Base-by-base conservation (phyloP, 1,140 invertebrate species). In the Lasioglossum baleicum region DNA sequence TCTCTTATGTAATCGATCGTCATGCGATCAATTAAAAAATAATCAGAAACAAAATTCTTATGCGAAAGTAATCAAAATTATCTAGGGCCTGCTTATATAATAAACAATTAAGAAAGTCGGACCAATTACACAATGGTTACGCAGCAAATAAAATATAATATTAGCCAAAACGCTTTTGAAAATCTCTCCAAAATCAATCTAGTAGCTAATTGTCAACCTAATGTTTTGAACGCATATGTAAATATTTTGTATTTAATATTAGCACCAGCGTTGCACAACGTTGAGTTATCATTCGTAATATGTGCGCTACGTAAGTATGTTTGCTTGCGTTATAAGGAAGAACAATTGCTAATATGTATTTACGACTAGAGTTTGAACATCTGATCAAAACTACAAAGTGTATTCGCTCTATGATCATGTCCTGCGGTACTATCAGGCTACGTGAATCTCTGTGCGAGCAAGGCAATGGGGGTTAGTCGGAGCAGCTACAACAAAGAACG, bases 381-480 rank as follows among this genome's bases (percentile, higher is more conserved):
- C 13, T 8, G 5, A 1, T 15, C 10, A 40, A 26, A 35, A 4
- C 0, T 53, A 53, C 51, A 53, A 53, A 53, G 51, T 53, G 0
- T 17, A 17, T 53, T 53, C 13, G 17, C 51, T 20, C 3, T 17
- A 3, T 20, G 15, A 53, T 15, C 51, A 4, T 15, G 17, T 53
- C 0, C 15, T 53, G 0, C 48, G 1, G 11, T 0, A 61, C 8
- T 7, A 7, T 15, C 17, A 40, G 2, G 22, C 0, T 22, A 3
- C 17, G 6, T n/a, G 0, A n/a, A 42, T 11, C 31, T 42, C 13
- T 63, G 26, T 75, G 22, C 26, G 8, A 42, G 11, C 13, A 67
- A 58, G 61, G 26, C 42, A 26, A 75, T 1, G n/a, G 44, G 78
- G 78, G 78, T 80, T 80, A 80, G 72, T 20, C 44, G 20, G 20